A percentile compares a stretch with the other conserved stretches of the same genome.
These are phyloP conservation scores for Lamellibrachia luymesi DNA, from an alignment of 1,140 invertebrate species.

Conservation along the genomic window DNA sequence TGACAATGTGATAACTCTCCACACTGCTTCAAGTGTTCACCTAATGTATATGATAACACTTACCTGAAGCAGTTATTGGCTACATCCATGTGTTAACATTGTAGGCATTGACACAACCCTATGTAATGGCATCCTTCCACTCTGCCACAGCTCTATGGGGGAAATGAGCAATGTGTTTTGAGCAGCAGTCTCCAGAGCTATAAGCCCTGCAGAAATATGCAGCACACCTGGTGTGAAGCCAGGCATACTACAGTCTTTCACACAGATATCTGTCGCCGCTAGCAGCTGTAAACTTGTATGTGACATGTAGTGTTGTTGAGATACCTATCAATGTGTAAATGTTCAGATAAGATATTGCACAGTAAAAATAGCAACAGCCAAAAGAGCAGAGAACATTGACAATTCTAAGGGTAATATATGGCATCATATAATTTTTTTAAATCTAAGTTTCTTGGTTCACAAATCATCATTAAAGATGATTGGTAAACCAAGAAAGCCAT, in stretches of 20 bases:
- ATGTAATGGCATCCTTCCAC: background rate
- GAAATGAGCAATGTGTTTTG: background rate
- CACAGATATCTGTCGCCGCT: background rate
- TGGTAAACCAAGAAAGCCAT: background rate
- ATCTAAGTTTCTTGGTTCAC: background rate
- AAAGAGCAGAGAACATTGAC: background rate
- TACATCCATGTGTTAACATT: background rate
- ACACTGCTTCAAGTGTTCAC: background rate
- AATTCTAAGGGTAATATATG: too few relatives aligned
- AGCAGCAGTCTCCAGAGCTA: conserved; percentile 3
- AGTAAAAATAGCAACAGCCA: background rate
- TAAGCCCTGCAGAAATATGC: background rate
- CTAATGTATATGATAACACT: background rate
- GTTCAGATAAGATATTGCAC: background rate
- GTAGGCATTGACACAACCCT: background rate
- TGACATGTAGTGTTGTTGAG: background rate
- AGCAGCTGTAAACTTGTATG: background rate
- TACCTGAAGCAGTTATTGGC: background rate
- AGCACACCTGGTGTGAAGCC: background rate
- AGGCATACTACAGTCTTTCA: background rate
- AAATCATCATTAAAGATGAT: background rate
- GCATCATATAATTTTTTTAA: background rate
- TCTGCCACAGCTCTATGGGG: background rate
- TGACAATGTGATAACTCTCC: background rate
- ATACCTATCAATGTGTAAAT: background rate